Conservation (phyloP, 2,888 invertebrate genomes). For the Gastracanthus pulcherrimus region DNA sequence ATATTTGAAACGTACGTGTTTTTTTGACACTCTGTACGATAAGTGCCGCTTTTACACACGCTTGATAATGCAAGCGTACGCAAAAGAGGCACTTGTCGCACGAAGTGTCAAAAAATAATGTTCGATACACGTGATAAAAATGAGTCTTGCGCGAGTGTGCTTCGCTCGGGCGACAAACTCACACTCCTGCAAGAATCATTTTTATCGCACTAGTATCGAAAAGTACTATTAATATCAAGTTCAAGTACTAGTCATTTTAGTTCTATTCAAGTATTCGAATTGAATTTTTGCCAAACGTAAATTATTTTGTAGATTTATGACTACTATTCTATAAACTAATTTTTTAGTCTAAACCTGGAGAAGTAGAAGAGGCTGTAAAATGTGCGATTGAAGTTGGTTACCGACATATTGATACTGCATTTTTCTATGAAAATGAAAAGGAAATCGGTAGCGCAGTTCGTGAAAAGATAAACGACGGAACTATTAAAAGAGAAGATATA, state of each 20-base stretch:
- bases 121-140: too few species aligned
- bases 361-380: conserved; percentile 78
- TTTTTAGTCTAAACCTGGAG: conserved; percentile 82
- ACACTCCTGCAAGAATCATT: conserved; percentile 55
- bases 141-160: too few species aligned
- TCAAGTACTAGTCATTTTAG: not conserved
- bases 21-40: too few species aligned
- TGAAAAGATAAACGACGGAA: conserved; percentile 77
- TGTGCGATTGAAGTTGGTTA: conserved; percentile 79
- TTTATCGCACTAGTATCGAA: not conserved
- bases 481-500: conserved; percentile 78
- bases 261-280: not conserved
- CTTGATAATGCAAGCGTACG: too few species aligned
- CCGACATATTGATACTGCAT: conserved; percentile 80
- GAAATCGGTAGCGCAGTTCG: conserved; percentile 78
- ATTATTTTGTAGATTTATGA: not conserved
- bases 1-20: too few species aligned
- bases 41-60: too few species aligned
- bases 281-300: conserved; percentile 35
- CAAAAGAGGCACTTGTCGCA: too few species aligned
- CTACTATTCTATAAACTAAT: not conserved
- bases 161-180: too few species aligned
- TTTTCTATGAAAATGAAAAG: conserved; percentile 78
- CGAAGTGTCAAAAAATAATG: too few species aligned
- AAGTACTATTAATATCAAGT: not conserved